Percentiles rank a stretch among this genome's conserved stretches.
These are phyloP conservation scores for Prorops nasuta DNA, from an alignment of 1,140 invertebrate species.

Conservation along the genomic window DNA sequence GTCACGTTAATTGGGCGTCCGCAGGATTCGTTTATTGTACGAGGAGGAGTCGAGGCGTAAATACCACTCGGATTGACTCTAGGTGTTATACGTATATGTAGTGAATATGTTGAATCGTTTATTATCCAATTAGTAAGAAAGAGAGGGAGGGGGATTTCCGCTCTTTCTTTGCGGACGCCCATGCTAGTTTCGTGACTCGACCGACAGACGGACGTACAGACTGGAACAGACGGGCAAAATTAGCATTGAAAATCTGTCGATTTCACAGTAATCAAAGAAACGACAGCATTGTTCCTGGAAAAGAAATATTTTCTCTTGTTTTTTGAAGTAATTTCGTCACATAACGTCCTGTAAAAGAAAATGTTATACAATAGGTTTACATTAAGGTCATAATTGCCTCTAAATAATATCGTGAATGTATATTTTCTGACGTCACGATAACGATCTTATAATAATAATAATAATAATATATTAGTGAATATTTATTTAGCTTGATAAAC, in stretches of 20 bases:
- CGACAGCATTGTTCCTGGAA: not conserved
- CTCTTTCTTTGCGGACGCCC: no score
- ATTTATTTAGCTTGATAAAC: constrained; percentile 23
- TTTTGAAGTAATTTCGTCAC: constrained; percentile 5
- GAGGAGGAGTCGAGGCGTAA: no score
- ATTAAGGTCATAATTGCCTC: constrained; percentile 10
- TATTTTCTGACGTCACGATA: constrained; percentile 20
- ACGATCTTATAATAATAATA: not conserved
- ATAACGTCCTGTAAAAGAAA: constrained; percentile 14
- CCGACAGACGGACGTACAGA: no score
- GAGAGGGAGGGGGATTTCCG: no score
- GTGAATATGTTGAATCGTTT: no score
- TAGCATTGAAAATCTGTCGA: not conserved
- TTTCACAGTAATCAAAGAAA: not conserved
- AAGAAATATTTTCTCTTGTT: constrained; percentile 1
- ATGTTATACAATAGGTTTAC: constrained; percentile 20
- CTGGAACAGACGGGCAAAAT: not conserved
- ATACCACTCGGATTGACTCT: no score
- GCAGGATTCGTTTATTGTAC: no score
- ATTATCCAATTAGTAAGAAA: no score
- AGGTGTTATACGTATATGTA: no score
- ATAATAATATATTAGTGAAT: constrained; percentile 13
- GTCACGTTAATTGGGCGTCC: no score
- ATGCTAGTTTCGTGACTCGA: no score
- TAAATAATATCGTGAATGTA: constrained; percentile 7